A percentile compares a stretch with the other conserved stretches of the same genome.
Conservation (phyloP, 2,113 vertebrate genomes). For the Panthera leo region DNA sequence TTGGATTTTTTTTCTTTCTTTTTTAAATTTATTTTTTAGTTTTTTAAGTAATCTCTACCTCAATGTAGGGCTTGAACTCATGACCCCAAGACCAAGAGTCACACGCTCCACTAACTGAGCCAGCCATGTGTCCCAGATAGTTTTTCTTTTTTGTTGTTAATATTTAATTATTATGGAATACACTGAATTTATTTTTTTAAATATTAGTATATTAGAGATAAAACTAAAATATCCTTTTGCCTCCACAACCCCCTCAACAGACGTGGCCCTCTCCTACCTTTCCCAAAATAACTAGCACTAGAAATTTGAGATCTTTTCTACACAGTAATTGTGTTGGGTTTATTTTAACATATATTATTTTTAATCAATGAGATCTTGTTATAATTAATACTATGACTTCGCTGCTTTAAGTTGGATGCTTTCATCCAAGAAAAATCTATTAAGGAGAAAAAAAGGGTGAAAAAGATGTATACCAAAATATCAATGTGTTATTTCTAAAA, state of each 20-base stretch:
- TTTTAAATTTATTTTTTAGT: not conserved
- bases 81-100: not conserved
- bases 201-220: not conserved
- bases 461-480: not conserved
- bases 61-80: not conserved
- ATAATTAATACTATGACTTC: not conserved
- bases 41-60: not conserved
- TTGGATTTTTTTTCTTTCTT: not conserved
- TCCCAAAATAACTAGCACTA: not conserved
- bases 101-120: not conserved
- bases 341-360: not conserved
- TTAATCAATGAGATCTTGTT: conserved; percentile 5
- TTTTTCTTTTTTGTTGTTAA: not conserved
- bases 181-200: not conserved
- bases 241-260: not conserved
- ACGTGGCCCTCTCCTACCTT: not conserved
- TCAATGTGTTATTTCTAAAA: not conserved
- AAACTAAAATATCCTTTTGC: conserved; percentile 11
- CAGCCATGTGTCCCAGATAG: not conserved
- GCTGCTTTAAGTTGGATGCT: not conserved
- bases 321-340: not conserved
- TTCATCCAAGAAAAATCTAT: conserved; percentile 4
- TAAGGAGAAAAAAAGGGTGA: not conserved
- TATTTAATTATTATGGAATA: not conserved
- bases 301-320: conserved; percentile 10